Base-by-base conservation (phyloP, 2,888 invertebrate genomes). In the Cynaeus angustus region DNA sequence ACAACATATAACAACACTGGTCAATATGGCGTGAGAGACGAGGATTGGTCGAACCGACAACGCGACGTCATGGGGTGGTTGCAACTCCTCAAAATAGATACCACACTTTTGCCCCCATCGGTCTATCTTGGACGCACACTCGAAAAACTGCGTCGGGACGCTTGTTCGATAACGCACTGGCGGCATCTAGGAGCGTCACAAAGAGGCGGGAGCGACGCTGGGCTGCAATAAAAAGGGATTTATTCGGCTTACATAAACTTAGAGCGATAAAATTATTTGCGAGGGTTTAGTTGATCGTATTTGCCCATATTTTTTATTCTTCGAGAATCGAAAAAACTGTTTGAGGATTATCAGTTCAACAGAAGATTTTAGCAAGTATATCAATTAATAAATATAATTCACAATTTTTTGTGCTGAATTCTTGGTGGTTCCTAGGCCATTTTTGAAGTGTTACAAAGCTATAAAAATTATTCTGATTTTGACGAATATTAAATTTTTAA, bases 41-140 rank as follows among this genome's bases (percentile, higher is more conserved):
- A 85, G 86, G 88, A 89, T 89, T 89, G 89, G 89, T 89, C 89
- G 89, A 89, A 88, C 68, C 87, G 87, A 85, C 86, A 84, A 80
- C 75, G 85, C 65, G 69, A 65, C 89, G 88, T 88, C 88, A 88
- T 86, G 85, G 88, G 88, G 87, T 87, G 83, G 85, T 80, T 83
- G 79, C 26, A 55, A 71, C 59, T 70, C 52, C 86, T 56, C 67
- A 46, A 56, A 68, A 68, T 62, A 66, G 64, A 68, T 59, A 56
- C 45, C 66, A 66, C 62, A 37, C 46, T 62, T 66, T 71, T 71
- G 50, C 56, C 71, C 71, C 71, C 59, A 62, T 68, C 46, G 45
- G 2, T 48, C 62, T 65, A 70, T 58, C 70, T 53, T 59, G 70
- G 70, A 70, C 70, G 70, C 70, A 70, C 70, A 70, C 70, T 70